Evolutionary conservation across 2,113 vertebrate species (phyloP), one percentile per base, ranked within the genome.

Genomic region (Poecilia latipinna): DNA sequence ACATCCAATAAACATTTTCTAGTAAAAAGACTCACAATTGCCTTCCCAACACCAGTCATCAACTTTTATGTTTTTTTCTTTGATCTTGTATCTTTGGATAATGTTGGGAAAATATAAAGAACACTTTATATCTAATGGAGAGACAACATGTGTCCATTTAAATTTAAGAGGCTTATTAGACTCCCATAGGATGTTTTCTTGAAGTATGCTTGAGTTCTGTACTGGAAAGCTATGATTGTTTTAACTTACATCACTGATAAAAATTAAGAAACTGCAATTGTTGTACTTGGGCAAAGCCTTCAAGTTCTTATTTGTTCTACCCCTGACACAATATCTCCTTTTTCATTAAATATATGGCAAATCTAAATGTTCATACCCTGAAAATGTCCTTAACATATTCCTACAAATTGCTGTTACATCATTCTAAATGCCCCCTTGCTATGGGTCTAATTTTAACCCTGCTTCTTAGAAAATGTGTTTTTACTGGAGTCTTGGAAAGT

Each of bases 1-100:
- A 29, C 70, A 73, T 31, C 69, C 78, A 79, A 61, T 71, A 67
- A 65, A 74, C 76, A 28, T 77, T 78, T 82, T 60, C 33, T 22
- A 19, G 7, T n/a, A n/a, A 61, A 32, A 8, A 26, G 51, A 60
- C 4, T 19, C 12, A 24, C 29, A 22, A 12, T 64, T 32, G 10
- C 3, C 7, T 8, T 15, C 29, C 12, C 22, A 29, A 28, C 26
- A 31, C 15, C 29, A 32, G 13, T 32, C 29, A 63, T 63, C 4
- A 6, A 57, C 1, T 57, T 24, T 24, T 57, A 24, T 57, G 24
- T 57, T n/a, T n/a, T n/a, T 8, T 24, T 57, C 6, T n/a, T 57
- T 57, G 51, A n/a, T 24, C 51, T 57, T 57, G 7, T 57, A 24
- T 1, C 24, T 57, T 48, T 15, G 51, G 51, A n/a, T n/a, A 57